phyloP scores from a whole-genome alignment of 2,797 vertebrate genomes.

The Myotis daubentonii region DNA sequence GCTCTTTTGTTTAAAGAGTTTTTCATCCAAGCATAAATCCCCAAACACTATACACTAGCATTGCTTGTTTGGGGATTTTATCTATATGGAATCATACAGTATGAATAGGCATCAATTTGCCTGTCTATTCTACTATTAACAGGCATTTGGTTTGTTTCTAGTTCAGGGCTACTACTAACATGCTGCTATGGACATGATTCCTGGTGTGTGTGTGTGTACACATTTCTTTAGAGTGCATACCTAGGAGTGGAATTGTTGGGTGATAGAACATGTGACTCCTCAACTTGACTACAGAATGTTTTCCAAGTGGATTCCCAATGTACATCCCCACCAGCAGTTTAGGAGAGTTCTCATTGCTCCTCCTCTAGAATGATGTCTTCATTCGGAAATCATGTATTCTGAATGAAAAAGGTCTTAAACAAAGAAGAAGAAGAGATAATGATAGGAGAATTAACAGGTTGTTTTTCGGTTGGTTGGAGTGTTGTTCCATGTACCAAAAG shows the following conservation, averaged over 20 bases:
- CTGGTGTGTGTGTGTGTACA: neutral
- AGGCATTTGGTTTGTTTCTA: constrained; percentile 3
- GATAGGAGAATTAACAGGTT: constrained; percentile 14
- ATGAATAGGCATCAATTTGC: neutral
- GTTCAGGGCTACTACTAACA: neutral
- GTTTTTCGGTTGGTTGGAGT: neutral
- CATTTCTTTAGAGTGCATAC: neutral
- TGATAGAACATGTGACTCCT: neutral
- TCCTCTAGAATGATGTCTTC: constrained; percentile 7
- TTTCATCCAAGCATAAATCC: neutral
- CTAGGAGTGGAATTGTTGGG: neutral
- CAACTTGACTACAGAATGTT: neutral
- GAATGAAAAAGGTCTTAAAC: neutral
- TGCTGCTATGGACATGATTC: neutral
- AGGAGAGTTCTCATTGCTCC: neutral
- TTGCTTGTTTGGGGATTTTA: neutral
- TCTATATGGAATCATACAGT: neutral
- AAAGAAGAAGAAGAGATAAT: neutral
- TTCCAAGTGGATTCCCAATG: neutral
- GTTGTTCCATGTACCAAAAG: neutral
- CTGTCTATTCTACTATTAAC: neutral
- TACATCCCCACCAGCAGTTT: neutral
- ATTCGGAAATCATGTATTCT: neutral
- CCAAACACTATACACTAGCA: neutral
- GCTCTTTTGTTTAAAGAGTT: neutral